Conservation (phyloP, 2,797 vertebrate genomes). For the Anabacerthia variegaticeps region DNA sequence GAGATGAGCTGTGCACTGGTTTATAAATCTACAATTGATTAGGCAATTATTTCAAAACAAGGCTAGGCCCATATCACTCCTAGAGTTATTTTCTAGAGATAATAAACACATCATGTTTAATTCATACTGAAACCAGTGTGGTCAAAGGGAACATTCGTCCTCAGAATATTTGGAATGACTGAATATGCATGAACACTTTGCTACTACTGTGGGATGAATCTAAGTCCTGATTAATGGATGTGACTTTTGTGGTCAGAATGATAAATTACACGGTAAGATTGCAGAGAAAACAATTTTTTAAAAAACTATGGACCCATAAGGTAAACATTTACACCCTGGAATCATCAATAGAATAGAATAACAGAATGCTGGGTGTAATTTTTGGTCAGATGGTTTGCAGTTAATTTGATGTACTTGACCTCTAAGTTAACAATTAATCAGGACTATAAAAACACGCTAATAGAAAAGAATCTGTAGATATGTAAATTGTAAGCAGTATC, state of each 20-base stretch:
- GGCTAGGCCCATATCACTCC: background rate
- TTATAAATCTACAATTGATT: background rate
- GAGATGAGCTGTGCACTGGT: background rate
- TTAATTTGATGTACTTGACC: background rate
- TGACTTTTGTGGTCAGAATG: background rate
- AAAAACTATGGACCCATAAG: fast-evolving
- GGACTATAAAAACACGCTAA: background rate
- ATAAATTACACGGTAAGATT: background rate
- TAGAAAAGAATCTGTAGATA: background rate
- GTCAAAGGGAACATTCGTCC: background rate
- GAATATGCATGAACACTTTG: background rate
- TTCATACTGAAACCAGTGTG: background rate
- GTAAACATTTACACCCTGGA: background rate
- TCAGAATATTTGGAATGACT: background rate
- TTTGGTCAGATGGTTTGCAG: background rate
- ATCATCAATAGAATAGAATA: background rate
- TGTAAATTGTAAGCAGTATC: background rate
- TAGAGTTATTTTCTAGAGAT: background rate
- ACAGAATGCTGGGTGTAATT: background rate
- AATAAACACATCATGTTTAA: background rate
- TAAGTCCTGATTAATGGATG: background rate
- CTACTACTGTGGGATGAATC: background rate
- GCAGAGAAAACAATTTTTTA: background rate
- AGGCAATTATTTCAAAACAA: background rate
- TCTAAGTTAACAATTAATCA: background rate